Base-by-base conservation (phyloP, 2,888 invertebrate genomes). In the Ceriagrion tenellum region DNA sequence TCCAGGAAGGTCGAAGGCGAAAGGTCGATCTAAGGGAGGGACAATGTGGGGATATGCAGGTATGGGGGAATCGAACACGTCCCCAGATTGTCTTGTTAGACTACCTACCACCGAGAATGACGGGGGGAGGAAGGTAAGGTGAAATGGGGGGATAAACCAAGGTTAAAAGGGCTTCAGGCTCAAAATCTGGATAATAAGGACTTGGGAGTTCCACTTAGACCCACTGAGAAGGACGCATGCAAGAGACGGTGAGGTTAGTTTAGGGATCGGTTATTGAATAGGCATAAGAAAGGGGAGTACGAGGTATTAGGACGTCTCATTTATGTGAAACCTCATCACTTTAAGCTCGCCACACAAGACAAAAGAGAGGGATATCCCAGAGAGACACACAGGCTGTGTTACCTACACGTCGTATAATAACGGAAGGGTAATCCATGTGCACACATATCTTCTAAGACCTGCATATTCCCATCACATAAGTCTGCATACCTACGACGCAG, bases 101-200 rank as follows among this genome's bases (percentile, higher is more conserved):
- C 69, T n/a, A 1, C 26, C 26, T 23, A 1, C 69, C 26, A 10
- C 69, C 26, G 26, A n/a, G 81, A n/a, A 16, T 16, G 30, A 81
- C 12, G 18, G 16, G 74, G n/a, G 35, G 35, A 81, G 16, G 35
- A 35, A 81, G 16, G 30, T 6, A 35, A 13, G 0, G 35, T 35
- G 35, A 13, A 35, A 35, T 35, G n/a, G n/a, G n/a, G n/a, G n/a
- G 47, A n/a, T 26, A n/a, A n/a, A n/a, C 69, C 12, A 0, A n/a
- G n/a, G 69, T 69, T 69, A 8, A 69, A n/a, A n/a, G 81, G 81
- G 81, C 35, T 81, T 35, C 35, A 81, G 81, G 81, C 35, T 81
- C 35, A 35, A 81, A 81, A 81, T 81, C 81, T 35, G 81, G 81
- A 81, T 35, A 81, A 35, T 81, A 81, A 81, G 81, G 81, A 81